Conservation (phyloP, 2,113 vertebrate genomes). For the Gobiocypris rarus region DNA sequence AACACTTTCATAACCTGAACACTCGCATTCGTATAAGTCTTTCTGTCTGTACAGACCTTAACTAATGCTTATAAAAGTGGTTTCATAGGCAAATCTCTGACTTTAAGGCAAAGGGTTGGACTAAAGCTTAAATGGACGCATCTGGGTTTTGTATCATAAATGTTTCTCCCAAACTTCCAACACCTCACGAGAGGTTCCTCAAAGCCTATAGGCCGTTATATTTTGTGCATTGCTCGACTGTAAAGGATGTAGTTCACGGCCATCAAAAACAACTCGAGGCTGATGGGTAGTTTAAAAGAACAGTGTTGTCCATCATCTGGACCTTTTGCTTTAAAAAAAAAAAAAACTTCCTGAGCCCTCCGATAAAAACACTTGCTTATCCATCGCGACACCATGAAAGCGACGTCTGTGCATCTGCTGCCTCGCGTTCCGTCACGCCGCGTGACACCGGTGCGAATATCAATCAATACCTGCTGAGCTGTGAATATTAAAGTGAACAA, state of each 20-base stretch:
- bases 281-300: slow-evolving; percentile 1
- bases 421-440: background rate
- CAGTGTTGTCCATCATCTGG: background rate
- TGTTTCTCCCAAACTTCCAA: slow-evolving; percentile 8
- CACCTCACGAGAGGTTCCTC: slow-evolving; percentile 10
- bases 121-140: slow-evolving; percentile 54
- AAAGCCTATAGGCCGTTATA: background rate
- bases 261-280: background rate
- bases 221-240: slow-evolving; percentile 10
- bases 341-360: slow-evolving; percentile 38
- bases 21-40: slow-evolving; percentile 7
- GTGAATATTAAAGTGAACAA: slow-evolving; percentile 40
- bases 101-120: slow-evolving; percentile 61
- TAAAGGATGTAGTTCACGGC: background rate
- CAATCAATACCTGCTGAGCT: slow-evolving; percentile 48
- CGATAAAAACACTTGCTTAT: slow-evolving; percentile 2
- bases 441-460: background rate
- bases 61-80: slow-evolving; percentile 46
- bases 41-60: slow-evolving; percentile 21
- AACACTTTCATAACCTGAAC: slow-evolving; percentile 14
- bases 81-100: slow-evolving; percentile 46
- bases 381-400: background rate
- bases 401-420: background rate
- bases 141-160: slow-evolving; percentile 26
- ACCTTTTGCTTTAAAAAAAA: slow-evolving; percentile 14